Evolutionary conservation across 1,140 invertebrate genomes (phyloP), one percentile per base, ranked within the genome.

Genomic region (Cephus cinctus): DNA sequence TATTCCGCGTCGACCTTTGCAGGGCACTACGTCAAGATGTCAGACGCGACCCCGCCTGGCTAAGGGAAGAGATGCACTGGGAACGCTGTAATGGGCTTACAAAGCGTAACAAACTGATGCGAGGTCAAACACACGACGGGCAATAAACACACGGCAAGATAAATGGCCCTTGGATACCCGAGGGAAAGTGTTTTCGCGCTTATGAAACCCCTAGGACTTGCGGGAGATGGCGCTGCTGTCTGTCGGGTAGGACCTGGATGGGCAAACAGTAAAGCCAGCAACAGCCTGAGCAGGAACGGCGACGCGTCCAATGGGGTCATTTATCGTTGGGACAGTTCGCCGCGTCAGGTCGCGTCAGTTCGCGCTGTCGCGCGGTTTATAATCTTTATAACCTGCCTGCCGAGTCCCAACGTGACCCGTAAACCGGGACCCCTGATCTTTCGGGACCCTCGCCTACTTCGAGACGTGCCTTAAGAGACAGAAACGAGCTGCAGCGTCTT

Each of bases 71-170:
- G 61, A 72, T 72, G 61, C 67, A 73, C 70, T 71, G 71, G 66
- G 67, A 71, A 73, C 63, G 63, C 54, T 71, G 66, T 76, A 75
- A 75, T 76, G 69, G 73, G 68, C 69, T 75, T 71, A 76, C 74
- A 76, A 76, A 76, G 72, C 74, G 68, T 75, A 76, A 75, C 73
- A 76, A 75, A 76, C 71, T 71, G 68, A 73, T 71, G 67, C 68
- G 68, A 75, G 72, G 69, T 72, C 69, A 75, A 75, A 69, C 67
- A 71, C 61, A 73, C 65, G 70, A 75, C 69, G 69, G 66, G 70
- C 69, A 73, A 75, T 75, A 76, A 75, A 75, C 73, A 75, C 65
- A 69, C 64, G 66, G 63, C 56, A 63, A 75, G 72, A 75, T 75
- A 75, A 76, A 76, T 69, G 70, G 67, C 59, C 64, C 54, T 56